Evolutionary conservation across 2,113 vertebrate species (phyloP).

Genomic region (Raja brachyura): DNA sequence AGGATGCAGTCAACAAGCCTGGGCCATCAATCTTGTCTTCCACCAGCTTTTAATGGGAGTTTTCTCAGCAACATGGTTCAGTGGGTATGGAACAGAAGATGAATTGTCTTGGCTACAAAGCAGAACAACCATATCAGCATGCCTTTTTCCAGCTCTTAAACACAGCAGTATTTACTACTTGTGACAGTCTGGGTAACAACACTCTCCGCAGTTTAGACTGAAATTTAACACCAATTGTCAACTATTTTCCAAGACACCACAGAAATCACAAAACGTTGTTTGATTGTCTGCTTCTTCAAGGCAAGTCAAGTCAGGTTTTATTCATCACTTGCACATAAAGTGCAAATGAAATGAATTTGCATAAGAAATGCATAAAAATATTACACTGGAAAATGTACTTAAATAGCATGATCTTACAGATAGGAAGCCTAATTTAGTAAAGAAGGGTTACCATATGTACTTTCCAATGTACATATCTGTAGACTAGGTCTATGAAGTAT

Average conservation of each 20-base stretch:
- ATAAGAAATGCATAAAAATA: not conserved
- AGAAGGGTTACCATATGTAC: not conserved
- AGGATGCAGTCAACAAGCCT: not conserved
- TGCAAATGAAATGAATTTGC: too few species aligned
- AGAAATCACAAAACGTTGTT: not conserved
- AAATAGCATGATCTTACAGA: not conserved
- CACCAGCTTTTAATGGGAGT: not conserved
- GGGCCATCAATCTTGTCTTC: not conserved
- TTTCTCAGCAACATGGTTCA: not conserved
- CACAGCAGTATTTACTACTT: not conserved
- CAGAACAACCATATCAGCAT: not conserved
- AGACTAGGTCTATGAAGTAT: not conserved
- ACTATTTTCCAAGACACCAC: not conserved
- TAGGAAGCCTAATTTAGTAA: not conserved
- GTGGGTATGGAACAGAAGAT: not conserved
- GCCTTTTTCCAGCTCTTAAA: not conserved
- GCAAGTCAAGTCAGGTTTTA: too few species aligned
- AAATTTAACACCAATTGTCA: not conserved
- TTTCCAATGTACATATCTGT: not conserved
- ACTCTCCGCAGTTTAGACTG: not conserved
- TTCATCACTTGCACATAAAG: too few species aligned
- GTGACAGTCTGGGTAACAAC: not conserved
- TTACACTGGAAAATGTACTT: not conserved
- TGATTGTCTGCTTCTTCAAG: not conserved
- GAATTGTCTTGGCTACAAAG: not conserved